These are phyloP conservation scores for Penaeus indicus DNA, from an alignment of 1,140 invertebrate genomes.

Conservation along the genomic window DNA sequence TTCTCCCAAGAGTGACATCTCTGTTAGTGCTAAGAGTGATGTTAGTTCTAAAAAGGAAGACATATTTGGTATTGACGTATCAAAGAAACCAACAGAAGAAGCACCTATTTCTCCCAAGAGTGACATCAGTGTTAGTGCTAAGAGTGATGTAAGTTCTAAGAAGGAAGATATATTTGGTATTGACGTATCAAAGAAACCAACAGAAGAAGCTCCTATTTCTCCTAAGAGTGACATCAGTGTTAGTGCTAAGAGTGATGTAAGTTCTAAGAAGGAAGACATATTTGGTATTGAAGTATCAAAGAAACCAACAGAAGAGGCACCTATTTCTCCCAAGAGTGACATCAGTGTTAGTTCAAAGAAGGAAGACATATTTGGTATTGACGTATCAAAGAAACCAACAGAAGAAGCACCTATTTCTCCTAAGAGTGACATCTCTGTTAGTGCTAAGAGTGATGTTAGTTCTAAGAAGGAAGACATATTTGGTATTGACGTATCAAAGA, in stretches of 20 bases:
- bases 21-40: background rate
- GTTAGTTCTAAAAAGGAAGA: conserved; percentile 10
- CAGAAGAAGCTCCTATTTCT: conserved; percentile 6
- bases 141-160: conserved; percentile 14
- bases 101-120: conserved; percentile 4
- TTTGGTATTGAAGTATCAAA: background rate
- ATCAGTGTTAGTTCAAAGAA: background rate
- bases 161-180: background rate
- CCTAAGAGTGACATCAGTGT: background rate
- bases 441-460: conserved; percentile 12
- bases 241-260: background rate
- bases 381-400: background rate
- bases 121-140: background rate
- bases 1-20: background rate
- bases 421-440: background rate
- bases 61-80: background rate
- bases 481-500: background rate
- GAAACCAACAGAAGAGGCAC: background rate
- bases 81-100: conserved; percentile 8
- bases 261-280: background rate
- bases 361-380: background rate
- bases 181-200: background rate
- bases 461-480: conserved; percentile 7
- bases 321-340: conserved; percentile 13
- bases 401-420: conserved; percentile 5